Evolutionary conservation across 1,140 invertebrate species (phyloP), one percentile per base, ranked within the genome.

Genomic region (Temnothorax nylanderi): DNA sequence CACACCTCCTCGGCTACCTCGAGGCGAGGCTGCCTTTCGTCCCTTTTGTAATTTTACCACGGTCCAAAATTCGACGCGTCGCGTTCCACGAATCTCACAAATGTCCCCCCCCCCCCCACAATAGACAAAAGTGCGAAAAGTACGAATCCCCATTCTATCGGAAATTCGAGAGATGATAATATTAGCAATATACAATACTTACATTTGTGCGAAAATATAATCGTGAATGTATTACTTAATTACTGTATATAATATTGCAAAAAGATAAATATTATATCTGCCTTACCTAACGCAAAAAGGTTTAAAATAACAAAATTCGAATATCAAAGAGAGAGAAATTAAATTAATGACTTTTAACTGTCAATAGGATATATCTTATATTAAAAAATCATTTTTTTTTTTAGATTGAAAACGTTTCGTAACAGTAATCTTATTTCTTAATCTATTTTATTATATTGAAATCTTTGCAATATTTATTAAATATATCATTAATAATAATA

Each of bases 1-100:
- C 93, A 93, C 92, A 81, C 75, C 77, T 84, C 37, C 89, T 91
- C 89, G 90, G 88, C 87, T 92, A 92, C 92, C 92, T 87, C 91
- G 74, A 60, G 84, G 90, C 77, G 87, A 92, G 88, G 89, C 54
- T 89, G 77, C 51, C 78, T 75, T 69, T 77, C 65, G 76, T 76
- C 84, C 89, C 88, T 88, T 88, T 82, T 88, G 87, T 92, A 81
- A 76, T 88, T 88, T 88, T 84, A 81, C 76, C 58, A 56, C 71
- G 69, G 32, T 87, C 81, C 87, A 89, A 88, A 92, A 92, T 92
- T 93, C 88, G 91, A 90, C 86, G 87, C 87, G 90, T 87, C 87
- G 84, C 88, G 78, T 51, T 74, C 49, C 69, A 86, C 49, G 10
- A 86, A 91, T 86, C 80, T 91, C 77, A 58, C 60, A 37, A 74